Evolutionary conservation across 2,888 invertebrate genomes (phyloP).

Genomic region (Noctua comes): DNA sequence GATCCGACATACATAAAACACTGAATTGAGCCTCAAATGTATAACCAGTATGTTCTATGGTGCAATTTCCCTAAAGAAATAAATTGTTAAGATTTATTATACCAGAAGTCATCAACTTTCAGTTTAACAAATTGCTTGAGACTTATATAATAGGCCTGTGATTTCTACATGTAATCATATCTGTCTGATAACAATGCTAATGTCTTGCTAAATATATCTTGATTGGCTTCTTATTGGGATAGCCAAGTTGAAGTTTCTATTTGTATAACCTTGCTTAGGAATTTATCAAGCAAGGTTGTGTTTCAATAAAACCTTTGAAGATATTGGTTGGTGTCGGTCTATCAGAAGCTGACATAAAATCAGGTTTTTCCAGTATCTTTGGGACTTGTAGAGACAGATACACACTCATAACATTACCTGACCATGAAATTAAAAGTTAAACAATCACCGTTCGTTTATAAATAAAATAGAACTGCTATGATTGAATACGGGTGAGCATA

Average conservation of each 20-base stretch:
- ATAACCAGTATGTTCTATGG: background rate
- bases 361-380: background rate
- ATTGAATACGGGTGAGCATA: background rate
- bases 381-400: background rate
- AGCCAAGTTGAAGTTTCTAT: constrained; percentile 17
- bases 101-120: background rate
- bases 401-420: background rate
- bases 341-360: background rate
- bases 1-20: background rate
- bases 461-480: background rate
- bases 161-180: constrained; percentile 21
- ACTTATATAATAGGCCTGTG: constrained; percentile 4
- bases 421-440: background rate
- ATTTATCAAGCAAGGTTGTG: background rate
- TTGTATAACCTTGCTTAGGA: background rate
- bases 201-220: constrained; percentile 4
- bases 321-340: background rate
- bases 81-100: background rate
- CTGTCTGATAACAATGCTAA: constrained; percentile 22
- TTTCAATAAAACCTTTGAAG: background rate
- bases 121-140: background rate
- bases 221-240: background rate
- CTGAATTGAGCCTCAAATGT: background rate
- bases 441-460: background rate
- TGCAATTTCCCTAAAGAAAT: background rate